Conservation (phyloP, 2,888 invertebrate species). For the Athalia cordata region DNA sequence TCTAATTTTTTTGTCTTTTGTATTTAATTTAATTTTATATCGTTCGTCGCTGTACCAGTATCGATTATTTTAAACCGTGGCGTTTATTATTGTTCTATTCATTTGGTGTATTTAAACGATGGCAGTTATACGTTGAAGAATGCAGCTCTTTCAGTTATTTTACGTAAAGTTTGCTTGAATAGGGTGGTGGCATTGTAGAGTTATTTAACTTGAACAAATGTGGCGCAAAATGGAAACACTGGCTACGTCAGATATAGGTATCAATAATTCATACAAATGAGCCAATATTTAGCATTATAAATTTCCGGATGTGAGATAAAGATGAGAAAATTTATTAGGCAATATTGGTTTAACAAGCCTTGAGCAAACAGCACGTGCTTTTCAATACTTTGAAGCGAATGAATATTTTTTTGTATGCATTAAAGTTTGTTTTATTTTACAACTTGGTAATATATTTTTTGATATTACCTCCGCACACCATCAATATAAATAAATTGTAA, state of each 20-base stretch:
- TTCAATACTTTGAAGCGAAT: slow-evolving; percentile 15
- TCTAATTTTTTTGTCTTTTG: background rate
- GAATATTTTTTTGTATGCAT: background rate
- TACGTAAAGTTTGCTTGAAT: slow-evolving; percentile 12
- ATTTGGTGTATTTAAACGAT: background rate
- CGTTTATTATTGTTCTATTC: background rate
- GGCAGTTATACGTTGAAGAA: background rate
- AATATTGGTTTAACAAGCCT: slow-evolving; percentile 47
- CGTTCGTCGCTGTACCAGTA: background rate
- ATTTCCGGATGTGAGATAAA: slow-evolving; percentile 55
- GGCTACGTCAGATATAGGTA: slow-evolving; percentile 49
- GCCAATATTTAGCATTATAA: slow-evolving; percentile 58
- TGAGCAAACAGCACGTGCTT: slow-evolving; percentile 30
- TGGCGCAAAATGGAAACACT: slow-evolving; percentile 26
- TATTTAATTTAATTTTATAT: too few relatives aligned
- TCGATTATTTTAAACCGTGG: background rate
- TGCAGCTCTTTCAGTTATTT: background rate
- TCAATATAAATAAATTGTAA: slow-evolving; percentile 38
- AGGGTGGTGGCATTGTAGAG: slow-evolving; percentile 15
- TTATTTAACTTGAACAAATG: slow-evolving; percentile 19
- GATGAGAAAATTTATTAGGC: slow-evolving; percentile 49
- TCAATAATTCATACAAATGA: slow-evolving; percentile 57
- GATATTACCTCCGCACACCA: slow-evolving; percentile 11
- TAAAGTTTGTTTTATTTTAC: slow-evolving; percentile 32
- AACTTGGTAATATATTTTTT: slow-evolving; percentile 18